Evolutionary conservation across 2,113 vertebrate genomes (phyloP).

Genomic region (Indicator maculatus): DNA sequence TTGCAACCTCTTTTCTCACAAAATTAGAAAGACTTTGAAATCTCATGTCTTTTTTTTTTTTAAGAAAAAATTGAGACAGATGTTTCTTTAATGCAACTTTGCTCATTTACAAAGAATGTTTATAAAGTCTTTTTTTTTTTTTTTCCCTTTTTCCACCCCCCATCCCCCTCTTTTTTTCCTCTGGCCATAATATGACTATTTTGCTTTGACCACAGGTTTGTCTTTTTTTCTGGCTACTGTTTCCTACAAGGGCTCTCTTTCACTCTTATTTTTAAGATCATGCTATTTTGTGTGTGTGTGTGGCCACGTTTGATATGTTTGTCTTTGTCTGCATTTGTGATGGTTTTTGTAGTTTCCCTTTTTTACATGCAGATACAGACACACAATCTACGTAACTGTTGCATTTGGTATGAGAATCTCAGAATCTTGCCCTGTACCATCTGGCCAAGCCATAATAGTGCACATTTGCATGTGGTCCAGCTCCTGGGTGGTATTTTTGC

Average conservation of each 20-base stretch:
- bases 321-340: background rate
- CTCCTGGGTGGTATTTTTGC: conserved; percentile 39
- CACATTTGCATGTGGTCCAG: background rate
- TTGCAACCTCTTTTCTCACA: background rate
- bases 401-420: background rate
- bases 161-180: too few relatives aligned
- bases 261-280: background rate
- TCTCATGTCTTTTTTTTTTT: background rate
- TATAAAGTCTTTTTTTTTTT: background rate
- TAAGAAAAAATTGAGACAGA: background rate
- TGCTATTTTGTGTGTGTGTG: background rate
- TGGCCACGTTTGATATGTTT: background rate
- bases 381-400: background rate
- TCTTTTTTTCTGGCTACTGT: background rate
- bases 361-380: background rate
- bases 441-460: background rate
- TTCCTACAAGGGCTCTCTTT: background rate
- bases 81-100: background rate
- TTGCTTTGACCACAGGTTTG: background rate
- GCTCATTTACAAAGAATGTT: background rate
- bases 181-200: background rate
- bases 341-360: background rate
- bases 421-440: background rate
- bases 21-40: background rate
- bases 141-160: too few relatives aligned